Conservation (phyloP, 2,797 vertebrate species). For the Uromys caudimaculatus region DNA sequence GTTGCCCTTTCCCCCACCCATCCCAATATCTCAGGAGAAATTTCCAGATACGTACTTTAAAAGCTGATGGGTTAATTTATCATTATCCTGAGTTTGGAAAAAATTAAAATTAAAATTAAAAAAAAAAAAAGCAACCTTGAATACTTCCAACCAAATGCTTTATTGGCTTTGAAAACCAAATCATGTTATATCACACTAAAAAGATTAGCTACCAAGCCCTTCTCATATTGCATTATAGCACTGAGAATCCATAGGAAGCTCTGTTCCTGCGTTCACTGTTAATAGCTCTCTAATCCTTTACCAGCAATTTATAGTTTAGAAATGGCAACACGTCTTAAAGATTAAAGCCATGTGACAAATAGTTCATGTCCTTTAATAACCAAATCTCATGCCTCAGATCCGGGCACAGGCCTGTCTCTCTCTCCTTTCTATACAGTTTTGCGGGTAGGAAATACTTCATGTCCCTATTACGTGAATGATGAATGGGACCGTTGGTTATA, state of each 20-base stretch:
- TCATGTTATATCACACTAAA: conserved; percentile 85
- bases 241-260: conserved; percentile 81
- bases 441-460: conserved; percentile 89
- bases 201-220: conserved; percentile 82
- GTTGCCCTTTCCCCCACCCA: neutral
- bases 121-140: conserved; percentile 70
- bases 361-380: conserved; percentile 90
- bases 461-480: conserved; percentile 90
- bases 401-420: conserved; percentile 85
- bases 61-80: conserved; percentile 84
- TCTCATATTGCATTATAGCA: conserved; percentile 80
- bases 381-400: conserved; percentile 88
- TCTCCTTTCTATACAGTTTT: conserved; percentile 85
- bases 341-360: conserved; percentile 90
- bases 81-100: conserved; percentile 55
- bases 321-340: conserved; percentile 89
- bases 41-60: conserved; percentile 76
- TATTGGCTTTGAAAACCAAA: conserved; percentile 86
- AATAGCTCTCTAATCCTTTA: conserved; percentile 88
- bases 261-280: conserved; percentile 83
- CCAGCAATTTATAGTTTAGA: conserved; percentile 88
- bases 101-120: conserved; percentile 57
- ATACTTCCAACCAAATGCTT: conserved; percentile 81
- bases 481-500: conserved; percentile 88
- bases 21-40: conserved; percentile 56